Base-by-base conservation (phyloP, 2,888 invertebrate genomes). In the Idaea biselata region DNA sequence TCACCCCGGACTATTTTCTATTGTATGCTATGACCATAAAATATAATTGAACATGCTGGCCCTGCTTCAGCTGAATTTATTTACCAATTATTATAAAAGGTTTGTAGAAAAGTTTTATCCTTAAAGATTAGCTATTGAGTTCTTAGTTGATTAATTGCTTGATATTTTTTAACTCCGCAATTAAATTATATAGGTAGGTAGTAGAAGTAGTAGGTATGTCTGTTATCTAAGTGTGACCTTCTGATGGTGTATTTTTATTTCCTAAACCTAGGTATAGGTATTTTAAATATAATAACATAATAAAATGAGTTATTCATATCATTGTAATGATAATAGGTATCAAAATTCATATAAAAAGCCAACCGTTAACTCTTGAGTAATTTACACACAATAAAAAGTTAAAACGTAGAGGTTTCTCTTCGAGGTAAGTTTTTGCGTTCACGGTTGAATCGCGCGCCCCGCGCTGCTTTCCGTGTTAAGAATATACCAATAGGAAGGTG, bases 371-470 rank as follows among this genome's bases (percentile, higher is more conserved):
- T 44, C 44, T 25, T 78, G 79, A 79, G 77, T 81, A 79, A 84
- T 83, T 81, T 81, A 80, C 82, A 83, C 82, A 79, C 81, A 79
- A 78, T 80, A 86, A 86, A 86, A 86, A 85, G 79, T 76, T 72
- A 76, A 44, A 73, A 78, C 76, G 76, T 79, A 73, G 75, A 78
- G 85, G 79, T 87, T 88, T 88, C 87, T 86, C 86, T 74, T 77
- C 81, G 77, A 76, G 75, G 74, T 69, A 69, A 76, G 76, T 86
- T 88, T 87, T 86, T 86, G 81, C 81, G 78, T 83, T 84, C 83
- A 84, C 80, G 84, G 80, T 83, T 81, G 80, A 80, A 81, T 83
- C 82, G 80, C 82, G 83, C 82, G 85, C 82, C 81, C 81, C 79
- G 69, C 78, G 77, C 75, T 74, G 75, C 75, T 77, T 72, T 74